Evolutionary conservation across 2,888 invertebrate species (phyloP), one percentile per base, ranked within the genome.

Genomic region (Agonopterix subpropinquella): DNA sequence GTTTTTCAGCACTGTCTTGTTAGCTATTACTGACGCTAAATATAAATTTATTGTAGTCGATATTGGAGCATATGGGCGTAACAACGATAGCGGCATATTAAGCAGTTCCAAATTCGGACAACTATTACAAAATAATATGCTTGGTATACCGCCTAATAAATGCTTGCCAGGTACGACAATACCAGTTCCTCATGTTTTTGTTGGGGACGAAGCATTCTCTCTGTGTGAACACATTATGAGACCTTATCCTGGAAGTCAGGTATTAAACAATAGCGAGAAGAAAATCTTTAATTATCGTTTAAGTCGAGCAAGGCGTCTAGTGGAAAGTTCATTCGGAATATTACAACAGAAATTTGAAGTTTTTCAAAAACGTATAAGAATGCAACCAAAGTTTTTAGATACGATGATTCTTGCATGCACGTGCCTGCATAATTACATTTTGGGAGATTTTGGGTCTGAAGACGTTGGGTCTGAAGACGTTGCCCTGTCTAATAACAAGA

Each of bases 201-300:
- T 67, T 11, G 65, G 56, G 4, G 64, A 67, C 46, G 61, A 63
- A 51, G 64, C 61, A 35, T 66, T 66, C 47, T 56, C 57, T 8
- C 45, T 53, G 36, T 36, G 8, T 36, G 8, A 36, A 36, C 8
- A 36, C 36, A 36, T 36, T 9, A 36, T 36, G 36, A 8, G 8
- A 36, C 36, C 36, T 10, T 36, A 9, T 36, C 36, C 36, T 10
- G 10, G 36, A 13, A 13, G 13, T 13, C 13, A 13, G 13, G 13
- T 13, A 13, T n/a, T 13, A 13, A 13, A 36, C 2, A 36, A 53
- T 44, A 10, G 41, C 4, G 15, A 53, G 41, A 50, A 53, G 15
- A 50, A 49, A 49, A 49, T 43, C 28, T 53, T 15, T 45, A 49
- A 52, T 36, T 53, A 53, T 44, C 50, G 53, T 3, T 43, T 53